Percentiles rank a stretch among this genome's conserved stretches.
Conservation (phyloP, 1,140 invertebrate species). For the Drosophila ercepeae region DNA sequence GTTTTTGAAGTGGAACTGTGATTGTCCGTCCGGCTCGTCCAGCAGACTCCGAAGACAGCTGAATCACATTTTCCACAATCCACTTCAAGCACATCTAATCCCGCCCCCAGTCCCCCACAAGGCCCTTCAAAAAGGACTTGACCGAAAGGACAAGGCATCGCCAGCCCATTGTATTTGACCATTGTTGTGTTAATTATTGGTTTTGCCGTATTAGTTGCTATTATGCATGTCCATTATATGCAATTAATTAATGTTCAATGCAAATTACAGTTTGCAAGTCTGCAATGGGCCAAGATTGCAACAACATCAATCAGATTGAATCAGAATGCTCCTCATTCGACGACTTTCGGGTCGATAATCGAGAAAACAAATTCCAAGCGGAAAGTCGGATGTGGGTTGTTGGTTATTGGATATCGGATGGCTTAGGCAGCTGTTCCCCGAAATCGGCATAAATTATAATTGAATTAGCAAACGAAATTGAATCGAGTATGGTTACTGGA, state of each 20-base stretch:
- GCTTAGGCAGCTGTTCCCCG: constrained; percentile 30
- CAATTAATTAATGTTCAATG: constrained; percentile 81
- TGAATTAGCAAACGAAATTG: constrained; percentile 47
- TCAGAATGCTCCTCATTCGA: constrained; percentile 12
- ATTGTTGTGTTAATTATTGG: constrained; percentile 72
- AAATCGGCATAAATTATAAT: constrained; percentile 56
- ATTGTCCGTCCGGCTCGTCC: constrained; percentile 32
- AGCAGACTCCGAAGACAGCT: constrained; percentile 21
- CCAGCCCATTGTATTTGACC: constrained; percentile 54
- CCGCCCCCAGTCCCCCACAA: constrained; percentile 28
- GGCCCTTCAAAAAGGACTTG: constrained; percentile 37
- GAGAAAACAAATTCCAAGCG: constrained; percentile 30
- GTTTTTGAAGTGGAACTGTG: constrained; percentile 37
- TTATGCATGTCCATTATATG: constrained; percentile 56
- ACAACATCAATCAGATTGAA: constrained; percentile 49
- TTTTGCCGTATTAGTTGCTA: constrained; percentile 58
- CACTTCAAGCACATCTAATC: constrained; percentile 56
- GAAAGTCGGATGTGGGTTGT: constrained; percentile 33
- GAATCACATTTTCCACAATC: constrained; percentile 32
- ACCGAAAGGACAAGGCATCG: constrained; percentile 15
- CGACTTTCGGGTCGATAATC: constrained; percentile 6
- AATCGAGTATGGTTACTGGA: constrained; percentile 17
- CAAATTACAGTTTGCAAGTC: constrained; percentile 66
- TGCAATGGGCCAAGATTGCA: constrained; percentile 28
- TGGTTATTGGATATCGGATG: too few species aligned